phyloP scores from a whole-genome alignment of 2,113 vertebrate species.

The Apodemus sylvaticus region DNA sequence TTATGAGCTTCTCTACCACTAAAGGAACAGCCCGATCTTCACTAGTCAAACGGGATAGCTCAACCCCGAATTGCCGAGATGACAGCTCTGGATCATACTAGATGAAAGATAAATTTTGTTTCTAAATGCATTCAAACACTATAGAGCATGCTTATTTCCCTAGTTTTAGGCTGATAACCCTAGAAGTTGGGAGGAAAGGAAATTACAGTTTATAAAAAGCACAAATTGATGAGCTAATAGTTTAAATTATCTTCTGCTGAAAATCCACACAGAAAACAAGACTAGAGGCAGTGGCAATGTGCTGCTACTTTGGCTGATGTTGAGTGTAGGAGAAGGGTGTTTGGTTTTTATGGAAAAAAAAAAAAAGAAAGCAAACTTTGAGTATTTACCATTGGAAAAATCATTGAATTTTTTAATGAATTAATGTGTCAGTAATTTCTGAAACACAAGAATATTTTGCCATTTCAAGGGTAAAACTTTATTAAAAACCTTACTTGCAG shows the following conservation, averaged over 20 bases:
- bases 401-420: background rate
- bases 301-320: background rate
- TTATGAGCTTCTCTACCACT: constrained; percentile 97
- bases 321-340: background rate
- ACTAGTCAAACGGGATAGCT: constrained; percentile 94
- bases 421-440: constrained; percentile 24
- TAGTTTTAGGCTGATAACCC: constrained; percentile 24
- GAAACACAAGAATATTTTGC: background rate
- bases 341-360: background rate
- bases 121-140: constrained; percentile 52
- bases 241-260: background rate
- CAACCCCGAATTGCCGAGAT: constrained; percentile 95
- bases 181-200: background rate
- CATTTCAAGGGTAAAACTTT: constrained; percentile 17
- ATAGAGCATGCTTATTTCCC: constrained; percentile 23
- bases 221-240: background rate
- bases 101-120: background rate
- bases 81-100: constrained; percentile 97
- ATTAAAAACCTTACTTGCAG: background rate
- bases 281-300: background rate
- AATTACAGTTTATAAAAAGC: constrained; percentile 51
- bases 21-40: constrained; percentile 95
- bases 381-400: constrained; percentile 38
- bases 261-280: background rate
- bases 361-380: background rate